A percentile compares a stretch with the other conserved stretches of the same genome.
These are phyloP conservation scores for Eupristina koningsbergeri DNA, from an alignment of 1,140 invertebrate genomes.

Conservation along the genomic window DNA sequence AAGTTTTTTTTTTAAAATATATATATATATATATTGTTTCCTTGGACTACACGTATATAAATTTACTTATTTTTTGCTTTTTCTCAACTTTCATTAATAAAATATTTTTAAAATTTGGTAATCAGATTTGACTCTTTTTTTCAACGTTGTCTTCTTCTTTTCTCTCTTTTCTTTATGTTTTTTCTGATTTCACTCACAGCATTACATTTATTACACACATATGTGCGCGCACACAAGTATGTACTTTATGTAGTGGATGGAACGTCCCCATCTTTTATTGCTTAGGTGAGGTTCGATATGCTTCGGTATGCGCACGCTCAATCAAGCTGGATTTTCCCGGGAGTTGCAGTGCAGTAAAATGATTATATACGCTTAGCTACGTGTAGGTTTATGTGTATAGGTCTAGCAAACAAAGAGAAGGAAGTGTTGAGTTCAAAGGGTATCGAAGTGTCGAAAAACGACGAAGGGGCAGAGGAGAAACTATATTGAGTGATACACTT, in stretches of 20 bases:
- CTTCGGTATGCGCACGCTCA: constrained; percentile 49
- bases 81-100: too few species aligned
- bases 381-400: too few species aligned
- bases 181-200: constrained; percentile 11
- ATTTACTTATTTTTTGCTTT: too few species aligned
- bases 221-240: constrained; percentile 56
- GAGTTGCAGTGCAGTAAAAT: constrained; percentile 67
- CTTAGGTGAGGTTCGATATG: constrained; percentile 62
- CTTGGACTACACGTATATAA: too few species aligned
- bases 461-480: constrained; percentile 47
- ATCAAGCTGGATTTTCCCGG: constrained; percentile 69
- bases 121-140: constrained; percentile 66
- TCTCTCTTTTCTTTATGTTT: background rate
- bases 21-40: too few species aligned
- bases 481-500: constrained; percentile 69
- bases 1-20: too few species aligned
- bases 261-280: background rate
- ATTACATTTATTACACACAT: constrained; percentile 60
- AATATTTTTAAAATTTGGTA: constrained; percentile 65
- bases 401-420: constrained; percentile 50
- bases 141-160: constrained; percentile 48
- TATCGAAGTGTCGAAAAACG: constrained; percentile 30
- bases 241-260: constrained; percentile 57
- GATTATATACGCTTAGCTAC: too few species aligned
- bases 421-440: constrained; percentile 32